Base-by-base conservation (phyloP, 1,140 invertebrate species). In the Heterodera carotae region DNA sequence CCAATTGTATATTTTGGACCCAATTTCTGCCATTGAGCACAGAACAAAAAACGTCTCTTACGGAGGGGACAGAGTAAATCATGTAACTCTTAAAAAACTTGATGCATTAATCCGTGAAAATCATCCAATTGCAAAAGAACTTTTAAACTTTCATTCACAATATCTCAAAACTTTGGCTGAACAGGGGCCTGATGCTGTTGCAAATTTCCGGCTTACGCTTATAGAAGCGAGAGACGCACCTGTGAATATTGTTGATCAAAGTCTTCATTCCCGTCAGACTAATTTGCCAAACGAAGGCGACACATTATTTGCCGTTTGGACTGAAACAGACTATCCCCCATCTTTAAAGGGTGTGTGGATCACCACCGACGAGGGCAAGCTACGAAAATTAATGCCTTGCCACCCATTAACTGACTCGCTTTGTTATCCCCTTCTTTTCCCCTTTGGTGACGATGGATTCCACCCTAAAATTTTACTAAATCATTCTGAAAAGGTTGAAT, bases 61-160 rank as follows among this genome's bases (percentile, higher is more conserved):
- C 4, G 66, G 66, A 4, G 66, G 66, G 4, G 66, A 8, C 0
- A 10, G 66, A 1, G 66, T 67, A 18, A 67, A n/a, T 25, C 22
- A 12, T 18, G 22, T n/a, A 4, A 39, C 36, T 18, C 36, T 66
- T 22, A 25, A 15, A n/a, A 67, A 39, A 34, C 22, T 67, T 15
- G 66, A 67, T n/a, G 15, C 22, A 18, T 15, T 67, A 15, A 5
- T 67, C 4, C 10, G 66, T 18, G 5, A 67, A 34, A 5, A 39
- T n/a, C 66, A 67, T n/a, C 66, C 66, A 34, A 12, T 67, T 10
- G 66, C 66, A 15, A 67, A 67, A 18, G 12, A 34, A 18, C 36
- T 34, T 25, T n/a, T 34, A 22, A 34, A 34, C n/a, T 67, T 67
- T n/a, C 66, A 67, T 67, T 15, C 18, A n/a, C 66, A 67, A n/a